Conservation (phyloP, 1,140 invertebrate genomes). For the Physella acuta region DNA sequence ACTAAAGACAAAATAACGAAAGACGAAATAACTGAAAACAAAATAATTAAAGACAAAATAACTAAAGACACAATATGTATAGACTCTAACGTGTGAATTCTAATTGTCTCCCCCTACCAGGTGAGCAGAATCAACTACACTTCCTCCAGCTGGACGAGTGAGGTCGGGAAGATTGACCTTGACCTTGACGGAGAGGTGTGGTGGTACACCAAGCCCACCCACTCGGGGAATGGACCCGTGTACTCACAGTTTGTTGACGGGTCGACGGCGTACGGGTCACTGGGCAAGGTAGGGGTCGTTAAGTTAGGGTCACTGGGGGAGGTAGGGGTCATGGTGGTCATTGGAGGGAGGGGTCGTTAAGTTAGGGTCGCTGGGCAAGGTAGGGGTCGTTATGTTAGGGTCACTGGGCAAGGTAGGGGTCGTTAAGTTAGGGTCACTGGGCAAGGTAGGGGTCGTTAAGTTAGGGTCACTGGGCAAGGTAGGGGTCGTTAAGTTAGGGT, state of each 20-base stretch:
- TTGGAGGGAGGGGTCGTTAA: too few species aligned
- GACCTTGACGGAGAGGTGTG: conserved; percentile 6
- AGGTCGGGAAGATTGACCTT: neutral
- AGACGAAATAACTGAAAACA: neutral
- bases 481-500: too few species aligned
- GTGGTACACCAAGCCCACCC: conserved; percentile 27
- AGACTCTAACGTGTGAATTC: neutral
- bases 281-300: conserved; percentile 18
- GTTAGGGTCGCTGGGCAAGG: too few species aligned
- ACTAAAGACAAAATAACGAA: too few species aligned
- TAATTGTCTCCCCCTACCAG: conserved; percentile 6
- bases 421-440: too few species aligned
- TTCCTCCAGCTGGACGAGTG: neutral
- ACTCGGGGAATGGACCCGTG: conserved; percentile 20
- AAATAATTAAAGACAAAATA: too few species aligned
- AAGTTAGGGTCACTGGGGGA: too few species aligned
- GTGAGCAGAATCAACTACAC: conserved; percentile 18
- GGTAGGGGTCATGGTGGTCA: too few species aligned
- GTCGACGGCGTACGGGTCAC: conserved; percentile 17
- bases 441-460: too few species aligned
- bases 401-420: too few species aligned
- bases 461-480: too few species aligned
- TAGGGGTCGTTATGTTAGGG: too few species aligned
- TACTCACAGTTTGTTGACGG: conserved; percentile 33
- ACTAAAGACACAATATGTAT: neutral